phyloP scores from a whole-genome alignment of 1,140 invertebrate species.

The Drosophila virilis region DNA sequence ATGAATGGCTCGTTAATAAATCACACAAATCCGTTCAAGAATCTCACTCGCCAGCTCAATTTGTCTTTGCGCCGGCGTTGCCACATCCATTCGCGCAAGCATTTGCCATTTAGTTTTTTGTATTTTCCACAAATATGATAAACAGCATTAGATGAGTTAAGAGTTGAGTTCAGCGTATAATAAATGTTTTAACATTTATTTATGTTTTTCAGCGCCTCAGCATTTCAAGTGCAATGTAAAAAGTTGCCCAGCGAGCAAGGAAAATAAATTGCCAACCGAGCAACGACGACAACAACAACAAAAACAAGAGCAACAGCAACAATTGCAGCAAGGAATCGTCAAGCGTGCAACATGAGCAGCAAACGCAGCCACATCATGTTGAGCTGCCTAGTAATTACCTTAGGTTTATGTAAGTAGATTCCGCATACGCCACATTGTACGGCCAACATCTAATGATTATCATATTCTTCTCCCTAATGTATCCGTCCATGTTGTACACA shows the following conservation, averaged over 20 bases:
- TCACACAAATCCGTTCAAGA: conserved; percentile 66
- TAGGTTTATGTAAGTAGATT: conserved; percentile 71
- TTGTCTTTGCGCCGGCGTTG: conserved; percentile 58
- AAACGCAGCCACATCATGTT: conserved; percentile 59
- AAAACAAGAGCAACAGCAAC: conserved; percentile 15
- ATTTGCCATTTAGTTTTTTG: conserved; percentile 38
- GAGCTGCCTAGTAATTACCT: conserved; percentile 65
- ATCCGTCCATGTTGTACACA: conserved; percentile 12
- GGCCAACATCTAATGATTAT: conserved; percentile 23
- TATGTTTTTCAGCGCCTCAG: conserved; percentile 47
- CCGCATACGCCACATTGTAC: conserved; percentile 24
- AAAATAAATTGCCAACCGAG: conserved; percentile 30
- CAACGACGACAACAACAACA: conserved; percentile 12
- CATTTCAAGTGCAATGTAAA: conserved; percentile 47
- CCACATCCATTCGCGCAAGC: conserved; percentile 59
- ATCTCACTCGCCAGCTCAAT: conserved; percentile 55
- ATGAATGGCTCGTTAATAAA: conserved; percentile 70
- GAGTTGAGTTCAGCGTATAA: conserved; percentile 47
- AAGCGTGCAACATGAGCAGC: conserved; percentile 53
- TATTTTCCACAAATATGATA: conserved; percentile 56
- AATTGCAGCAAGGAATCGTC: conserved; percentile 33
- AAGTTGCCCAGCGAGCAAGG: conserved; percentile 19
- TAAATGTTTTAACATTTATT: conserved; percentile 44
- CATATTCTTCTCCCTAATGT: background rate
- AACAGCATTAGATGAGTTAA: conserved; percentile 42